phyloP scores from a whole-genome alignment of 2,797 vertebrate genomes.

The Pangasius larnaudii region DNA sequence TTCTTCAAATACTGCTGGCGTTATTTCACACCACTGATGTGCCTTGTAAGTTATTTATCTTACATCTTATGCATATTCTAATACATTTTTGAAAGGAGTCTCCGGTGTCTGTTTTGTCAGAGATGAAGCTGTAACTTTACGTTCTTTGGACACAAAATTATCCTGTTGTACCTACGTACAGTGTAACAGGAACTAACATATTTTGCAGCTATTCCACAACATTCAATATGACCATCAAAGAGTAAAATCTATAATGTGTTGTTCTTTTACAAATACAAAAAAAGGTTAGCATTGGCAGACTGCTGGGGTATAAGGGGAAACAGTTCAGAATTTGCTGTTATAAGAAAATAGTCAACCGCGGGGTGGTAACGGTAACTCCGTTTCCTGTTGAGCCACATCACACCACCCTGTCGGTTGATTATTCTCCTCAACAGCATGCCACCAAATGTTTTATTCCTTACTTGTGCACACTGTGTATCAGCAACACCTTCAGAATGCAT shows the following conservation, averaged over 20 bases:
- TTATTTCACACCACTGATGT: constrained; percentile 20
- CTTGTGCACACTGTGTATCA: not conserved
- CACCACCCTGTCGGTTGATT: not conserved
- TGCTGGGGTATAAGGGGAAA: not conserved
- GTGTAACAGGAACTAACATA: too few species aligned
- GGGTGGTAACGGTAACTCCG: not conserved
- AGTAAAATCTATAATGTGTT: too few species aligned
- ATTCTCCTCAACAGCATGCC: not conserved
- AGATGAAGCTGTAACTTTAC: not conserved
- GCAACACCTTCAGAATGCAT: not conserved
- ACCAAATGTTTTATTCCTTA: not conserved
- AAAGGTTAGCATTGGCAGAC: not conserved
- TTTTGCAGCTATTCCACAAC: not conserved
- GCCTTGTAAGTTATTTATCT: not conserved
- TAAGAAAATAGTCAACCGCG: not conserved
- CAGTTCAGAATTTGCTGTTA: not conserved
- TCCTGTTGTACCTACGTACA: too few species aligned
- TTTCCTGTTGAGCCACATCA: not conserved
- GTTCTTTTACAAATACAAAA: not conserved
- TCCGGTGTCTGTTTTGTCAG: not conserved
- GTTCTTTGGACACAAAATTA: not conserved
- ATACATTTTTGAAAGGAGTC: not conserved
- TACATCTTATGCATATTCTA: not conserved
- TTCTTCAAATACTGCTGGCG: not conserved
- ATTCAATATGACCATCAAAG: too few species aligned